These are phyloP conservation scores for Dasysyrphus tricinctus DNA, from an alignment of 2,888 invertebrate species.

Conservation along the genomic window DNA sequence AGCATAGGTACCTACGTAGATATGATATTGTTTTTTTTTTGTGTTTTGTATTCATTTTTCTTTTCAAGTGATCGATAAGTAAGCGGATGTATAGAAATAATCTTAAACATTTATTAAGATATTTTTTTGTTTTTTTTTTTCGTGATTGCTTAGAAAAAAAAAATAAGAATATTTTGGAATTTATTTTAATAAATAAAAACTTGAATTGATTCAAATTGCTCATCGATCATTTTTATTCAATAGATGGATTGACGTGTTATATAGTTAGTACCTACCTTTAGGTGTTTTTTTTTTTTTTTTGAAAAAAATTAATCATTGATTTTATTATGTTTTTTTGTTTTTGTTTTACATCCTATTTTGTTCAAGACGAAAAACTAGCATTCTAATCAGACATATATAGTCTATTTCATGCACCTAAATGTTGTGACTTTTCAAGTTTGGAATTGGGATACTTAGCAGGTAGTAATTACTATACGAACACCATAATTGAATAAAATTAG, in stretches of 20 bases:
- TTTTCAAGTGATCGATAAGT: conserved; percentile 48
- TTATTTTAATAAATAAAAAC: background rate
- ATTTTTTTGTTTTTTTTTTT: background rate
- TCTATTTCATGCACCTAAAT: too few relatives aligned
- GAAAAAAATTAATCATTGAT: background rate
- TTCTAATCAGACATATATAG: too few relatives aligned
- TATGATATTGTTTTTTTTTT: background rate
- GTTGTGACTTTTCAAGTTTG: too few relatives aligned
- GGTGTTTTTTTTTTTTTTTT: background rate
- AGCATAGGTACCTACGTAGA: conserved; percentile 5
- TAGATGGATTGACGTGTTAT: background rate
- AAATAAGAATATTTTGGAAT: background rate
- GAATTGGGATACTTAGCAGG: too few relatives aligned
- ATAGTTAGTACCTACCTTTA: background rate
- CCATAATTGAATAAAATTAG: too few relatives aligned
- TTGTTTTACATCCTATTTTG: too few relatives aligned
- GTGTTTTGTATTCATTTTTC: background rate
- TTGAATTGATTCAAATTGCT: background rate
- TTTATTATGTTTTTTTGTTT: too few relatives aligned
- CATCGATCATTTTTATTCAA: conserved; percentile 29
- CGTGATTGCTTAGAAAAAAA: background rate
- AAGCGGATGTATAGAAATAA: conserved; percentile 46
- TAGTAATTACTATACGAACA: too few relatives aligned
- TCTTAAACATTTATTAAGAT: conserved; percentile 16
- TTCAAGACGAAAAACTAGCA: too few relatives aligned